Conservation (phyloP, 2,797 vertebrate genomes). For the Pitangus sulphuratus region DNA sequence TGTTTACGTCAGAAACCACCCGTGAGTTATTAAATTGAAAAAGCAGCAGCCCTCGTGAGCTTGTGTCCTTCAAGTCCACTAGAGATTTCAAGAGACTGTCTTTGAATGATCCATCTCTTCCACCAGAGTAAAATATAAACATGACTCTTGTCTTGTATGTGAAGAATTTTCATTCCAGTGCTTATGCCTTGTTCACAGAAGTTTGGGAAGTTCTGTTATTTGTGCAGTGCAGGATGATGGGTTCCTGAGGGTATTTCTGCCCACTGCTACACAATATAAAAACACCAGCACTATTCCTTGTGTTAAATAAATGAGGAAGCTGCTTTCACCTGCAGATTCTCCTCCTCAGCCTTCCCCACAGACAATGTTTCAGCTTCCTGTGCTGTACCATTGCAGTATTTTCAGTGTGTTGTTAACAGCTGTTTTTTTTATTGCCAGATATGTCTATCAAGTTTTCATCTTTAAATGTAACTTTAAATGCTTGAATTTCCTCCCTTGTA, state of each 20-base stretch:
- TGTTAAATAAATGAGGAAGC: background rate
- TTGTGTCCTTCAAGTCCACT: background rate
- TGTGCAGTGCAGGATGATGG: background rate
- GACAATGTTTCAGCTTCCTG: background rate
- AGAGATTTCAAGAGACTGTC: background rate
- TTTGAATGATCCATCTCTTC: background rate
- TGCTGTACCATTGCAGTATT: background rate
- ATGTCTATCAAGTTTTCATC: conserved; percentile 7
- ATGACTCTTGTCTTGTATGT: background rate
- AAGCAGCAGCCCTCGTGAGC: background rate
- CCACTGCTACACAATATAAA: background rate
- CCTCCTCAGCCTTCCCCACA: background rate
- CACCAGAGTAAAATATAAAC: background rate
- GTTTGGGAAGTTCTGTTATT: background rate
- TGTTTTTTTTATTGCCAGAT: conserved; percentile 31
- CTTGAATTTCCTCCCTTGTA: background rate
- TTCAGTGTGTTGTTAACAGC: background rate
- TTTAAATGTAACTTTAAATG: conserved; percentile 37
- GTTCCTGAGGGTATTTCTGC: background rate
- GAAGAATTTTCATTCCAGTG: background rate
- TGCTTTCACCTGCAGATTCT: background rate
- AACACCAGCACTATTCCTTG: background rate
- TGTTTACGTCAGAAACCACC: background rate
- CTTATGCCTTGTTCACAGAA: background rate
- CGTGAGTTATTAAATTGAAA: background rate